Evolutionary conservation across 2,888 invertebrate genomes (phyloP).

Genomic region (Drosophila suboccidentalis): DNA sequence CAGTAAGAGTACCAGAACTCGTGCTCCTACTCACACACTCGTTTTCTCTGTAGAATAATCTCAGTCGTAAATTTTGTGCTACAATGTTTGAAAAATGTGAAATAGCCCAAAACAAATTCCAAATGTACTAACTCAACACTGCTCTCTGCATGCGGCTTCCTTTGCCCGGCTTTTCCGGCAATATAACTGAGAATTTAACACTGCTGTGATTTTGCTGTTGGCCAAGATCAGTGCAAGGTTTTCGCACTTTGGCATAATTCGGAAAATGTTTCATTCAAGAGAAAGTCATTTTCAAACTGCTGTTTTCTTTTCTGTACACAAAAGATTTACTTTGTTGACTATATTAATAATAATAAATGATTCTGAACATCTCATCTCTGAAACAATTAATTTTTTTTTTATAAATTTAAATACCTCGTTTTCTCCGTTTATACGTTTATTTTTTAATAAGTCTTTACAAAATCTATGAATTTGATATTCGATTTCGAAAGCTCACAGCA

Average conservation of each 20-base stretch:
- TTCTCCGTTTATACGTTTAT: no score
- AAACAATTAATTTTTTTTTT: no score
- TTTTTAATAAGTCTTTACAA: no score
- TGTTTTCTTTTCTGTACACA: no score
- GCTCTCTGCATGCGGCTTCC: conserved; percentile 1
- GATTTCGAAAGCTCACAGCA: not conserved
- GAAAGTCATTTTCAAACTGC: no score
- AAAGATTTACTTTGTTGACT: no score
- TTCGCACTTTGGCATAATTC: not conserved
- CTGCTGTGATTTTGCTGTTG: not conserved
- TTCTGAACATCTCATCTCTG: no score
- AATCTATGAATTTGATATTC: not conserved
- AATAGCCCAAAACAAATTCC: conserved; percentile 22
- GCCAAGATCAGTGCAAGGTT: not conserved
- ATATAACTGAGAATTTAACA: not conserved
- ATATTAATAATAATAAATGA: no score
- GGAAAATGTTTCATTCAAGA: no score
- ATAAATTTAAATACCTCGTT: no score
- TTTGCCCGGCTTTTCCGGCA: not conserved
- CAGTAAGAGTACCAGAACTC: not conserved
- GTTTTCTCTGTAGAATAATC: conserved; percentile 31
- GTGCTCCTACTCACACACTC: not conserved
- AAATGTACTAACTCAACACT: conserved; percentile 17
- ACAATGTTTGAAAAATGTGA: conserved; percentile 58
- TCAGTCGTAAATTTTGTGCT: conserved; percentile 57